These are phyloP conservation scores for Zaprionus gabonicus DNA, from an alignment of 1,140 invertebrate species.

Conservation along the genomic window DNA sequence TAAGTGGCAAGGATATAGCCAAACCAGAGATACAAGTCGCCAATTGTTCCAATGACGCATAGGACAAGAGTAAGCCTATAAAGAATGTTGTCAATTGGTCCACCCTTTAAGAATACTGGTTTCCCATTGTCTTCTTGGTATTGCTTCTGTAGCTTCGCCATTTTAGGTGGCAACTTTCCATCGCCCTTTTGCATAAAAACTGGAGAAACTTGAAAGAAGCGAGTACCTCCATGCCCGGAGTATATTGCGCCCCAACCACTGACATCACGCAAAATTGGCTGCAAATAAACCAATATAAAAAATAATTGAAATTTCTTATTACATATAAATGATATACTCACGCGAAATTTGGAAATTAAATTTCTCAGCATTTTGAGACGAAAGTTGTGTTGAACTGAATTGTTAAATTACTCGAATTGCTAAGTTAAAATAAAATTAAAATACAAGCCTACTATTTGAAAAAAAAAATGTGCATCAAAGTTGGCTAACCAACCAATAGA, in stretches of 20 bases:
- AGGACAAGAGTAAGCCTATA: constrained; percentile 85
- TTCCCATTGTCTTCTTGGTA: constrained; percentile 85
- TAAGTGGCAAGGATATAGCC: constrained; percentile 53
- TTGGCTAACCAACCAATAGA: too few relatives aligned
- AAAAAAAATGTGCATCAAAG: neutral
- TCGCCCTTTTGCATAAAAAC: constrained; percentile 9
- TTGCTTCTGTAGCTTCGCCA: constrained; percentile 84
- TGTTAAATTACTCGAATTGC: neutral
- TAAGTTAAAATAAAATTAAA: neutral
- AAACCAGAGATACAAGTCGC: constrained; percentile 43
- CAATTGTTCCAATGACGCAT: constrained; percentile 81
- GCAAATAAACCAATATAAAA: neutral
- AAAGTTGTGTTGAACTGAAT: constrained; percentile 14
- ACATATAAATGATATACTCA: constrained; percentile 34
- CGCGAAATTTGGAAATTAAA: constrained; percentile 40
- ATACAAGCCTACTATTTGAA: neutral
- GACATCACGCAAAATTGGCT: constrained; percentile 48
- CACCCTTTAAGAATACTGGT: constrained; percentile 87
- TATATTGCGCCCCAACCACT: neutral
- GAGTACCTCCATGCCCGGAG: neutral
- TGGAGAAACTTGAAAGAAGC: constrained; percentile 20
- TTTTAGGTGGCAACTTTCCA: constrained; percentile 55
- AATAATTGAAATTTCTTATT: neutral
- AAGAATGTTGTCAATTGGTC: constrained; percentile 86
- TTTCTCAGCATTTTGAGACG: constrained; percentile 57